Evolutionary conservation across 2,888 invertebrate species (phyloP), one percentile per base, ranked within the genome.

Genomic region (Papilio demoleus): DNA sequence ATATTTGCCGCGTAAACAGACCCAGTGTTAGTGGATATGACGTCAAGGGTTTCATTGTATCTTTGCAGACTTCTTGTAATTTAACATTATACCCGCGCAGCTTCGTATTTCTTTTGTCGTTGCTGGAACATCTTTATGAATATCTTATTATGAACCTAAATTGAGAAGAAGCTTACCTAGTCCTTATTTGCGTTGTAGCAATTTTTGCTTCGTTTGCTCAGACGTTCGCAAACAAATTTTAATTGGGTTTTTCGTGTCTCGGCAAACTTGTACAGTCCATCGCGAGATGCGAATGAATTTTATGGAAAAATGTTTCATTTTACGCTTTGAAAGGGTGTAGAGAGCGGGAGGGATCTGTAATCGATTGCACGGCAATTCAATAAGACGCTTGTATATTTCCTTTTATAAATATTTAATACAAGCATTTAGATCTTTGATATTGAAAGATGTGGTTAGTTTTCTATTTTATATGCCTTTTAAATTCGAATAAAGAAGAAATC

Each of bases 201-300:
- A 85, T 87, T 88, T 88, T 88, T 89, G 77, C 81, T 80, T 77
- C 81, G 86, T 88, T 88, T 88, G 86, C 82, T 83, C 85, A 86
- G 84, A 81, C 84, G 85, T 87, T 88, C 78, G 88, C 88, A 90
- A 89, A 90, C 87, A 90, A 77, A 88, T 89, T 90, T 89, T 88
- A 90, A 90, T 90, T 90, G 86, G 85, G 84, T 86, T 88, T 87
- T 88, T 87, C 80, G 83, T 85, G 78, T 85, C 84, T 85, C 76
- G 81, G 77, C 82, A 87, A 87, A 88, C 83, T 87, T 88, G 80
- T 84, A 82, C 83, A 81, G 81, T 81, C 78, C 77, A 31, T 56
- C 31, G 77, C 75, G 73, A 81, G 80, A 85, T 80, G 78, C 75
- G 78, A 77, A 80, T 79, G 75, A 81, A 81, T 81, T 82, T 82